A percentile compares a stretch with the other conserved stretches of the same genome.
Evolutionary conservation across 92 coral and sea anemone genomes (phyloP).

Genomic region (Epizoanthus stellaris): DNA sequence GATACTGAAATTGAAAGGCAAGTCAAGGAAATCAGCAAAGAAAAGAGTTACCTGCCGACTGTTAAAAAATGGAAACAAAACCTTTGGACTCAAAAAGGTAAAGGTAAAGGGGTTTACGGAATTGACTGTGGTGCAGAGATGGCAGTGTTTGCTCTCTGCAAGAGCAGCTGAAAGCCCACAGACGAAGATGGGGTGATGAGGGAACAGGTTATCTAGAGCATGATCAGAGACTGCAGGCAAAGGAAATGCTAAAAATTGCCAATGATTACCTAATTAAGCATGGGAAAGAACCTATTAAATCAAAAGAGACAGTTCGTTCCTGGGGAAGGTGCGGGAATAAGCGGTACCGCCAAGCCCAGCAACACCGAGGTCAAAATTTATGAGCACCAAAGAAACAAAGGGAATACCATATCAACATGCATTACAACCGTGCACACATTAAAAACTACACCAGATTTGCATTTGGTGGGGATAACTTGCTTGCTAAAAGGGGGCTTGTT

Average conservation of each 20-base stretch:
- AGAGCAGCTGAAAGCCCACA: conserved; percentile 59
- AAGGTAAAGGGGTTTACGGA: conserved; percentile 40
- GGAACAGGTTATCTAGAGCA: conserved; percentile 63
- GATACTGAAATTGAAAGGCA: neutral
- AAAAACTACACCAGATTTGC: conserved; percentile 60
- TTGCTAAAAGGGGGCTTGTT: conserved; percentile 7
- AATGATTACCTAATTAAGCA: conserved; percentile 44
- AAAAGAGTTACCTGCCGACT: conserved; percentile 29
- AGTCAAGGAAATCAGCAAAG: conserved; percentile 30
- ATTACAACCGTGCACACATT: conserved; percentile 60
- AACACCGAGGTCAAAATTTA: conserved; percentile 52
- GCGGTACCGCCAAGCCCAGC: conserved; percentile 53
- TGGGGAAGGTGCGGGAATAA: conserved; percentile 61
- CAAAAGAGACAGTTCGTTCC: conserved; percentile 53
- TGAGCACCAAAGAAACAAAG: conserved; percentile 56
- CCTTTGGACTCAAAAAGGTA: conserved; percentile 56
- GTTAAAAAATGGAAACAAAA: conserved; percentile 46
- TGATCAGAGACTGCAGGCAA: conserved; percentile 49
- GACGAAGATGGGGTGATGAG: conserved; percentile 64
- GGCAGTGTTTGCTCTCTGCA: conserved; percentile 54
- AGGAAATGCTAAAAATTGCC: conserved; percentile 59
- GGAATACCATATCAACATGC: conserved; percentile 48
- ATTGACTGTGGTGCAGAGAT: conserved; percentile 65
- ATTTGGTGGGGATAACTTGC: conserved; percentile 26
- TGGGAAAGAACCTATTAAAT: conserved; percentile 45